These are phyloP conservation scores for Muntiacus reevesi DNA, from an alignment of 2,113 vertebrate genomes.

Conservation along the genomic window DNA sequence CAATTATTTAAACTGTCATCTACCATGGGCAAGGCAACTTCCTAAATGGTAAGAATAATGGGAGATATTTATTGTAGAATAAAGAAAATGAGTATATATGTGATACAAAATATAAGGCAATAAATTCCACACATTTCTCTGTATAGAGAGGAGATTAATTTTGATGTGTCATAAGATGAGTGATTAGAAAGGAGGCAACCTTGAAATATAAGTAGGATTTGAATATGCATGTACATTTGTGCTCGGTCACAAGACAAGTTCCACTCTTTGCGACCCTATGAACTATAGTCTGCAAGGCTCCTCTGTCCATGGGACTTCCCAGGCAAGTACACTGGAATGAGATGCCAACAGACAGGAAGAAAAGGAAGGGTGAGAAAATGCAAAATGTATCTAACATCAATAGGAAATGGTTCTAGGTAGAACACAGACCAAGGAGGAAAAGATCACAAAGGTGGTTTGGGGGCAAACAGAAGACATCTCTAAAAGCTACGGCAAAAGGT, in stretches of 20 bases:
- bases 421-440: background rate
- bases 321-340: background rate
- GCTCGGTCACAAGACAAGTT: background rate
- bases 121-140: background rate
- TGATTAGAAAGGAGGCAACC: background rate
- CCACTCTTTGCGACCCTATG: background rate
- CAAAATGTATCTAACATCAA: background rate
- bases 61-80: background rate
- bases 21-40: background rate
- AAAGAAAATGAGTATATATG: background rate
- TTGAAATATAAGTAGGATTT: background rate
- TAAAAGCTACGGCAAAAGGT: background rate
- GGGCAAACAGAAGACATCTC: background rate
- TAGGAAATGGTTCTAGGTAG: background rate
- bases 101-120: background rate
- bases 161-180: background rate
- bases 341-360: background rate
- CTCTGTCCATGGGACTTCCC: background rate
- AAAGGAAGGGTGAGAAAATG: background rate
- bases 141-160: background rate
- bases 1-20: background rate
- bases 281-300: background rate
- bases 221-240: background rate
- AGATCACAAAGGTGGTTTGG: background rate
- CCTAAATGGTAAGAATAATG: background rate